Base-by-base conservation (phyloP, 2,888 invertebrate species). In the Caenorhabditis zanzibari region DNA sequence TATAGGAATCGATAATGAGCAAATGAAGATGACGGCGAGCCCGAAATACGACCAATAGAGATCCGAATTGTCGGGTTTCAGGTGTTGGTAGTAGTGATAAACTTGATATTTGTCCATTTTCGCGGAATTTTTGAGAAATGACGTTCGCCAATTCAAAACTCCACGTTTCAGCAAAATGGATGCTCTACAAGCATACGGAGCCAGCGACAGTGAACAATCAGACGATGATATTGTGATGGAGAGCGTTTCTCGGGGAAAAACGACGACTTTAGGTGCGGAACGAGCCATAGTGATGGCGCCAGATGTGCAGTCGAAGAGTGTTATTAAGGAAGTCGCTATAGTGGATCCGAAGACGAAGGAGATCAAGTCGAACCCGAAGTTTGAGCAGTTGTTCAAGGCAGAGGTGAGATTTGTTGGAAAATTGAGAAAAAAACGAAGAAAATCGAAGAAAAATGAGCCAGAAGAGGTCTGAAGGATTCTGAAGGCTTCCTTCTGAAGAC, bases 361-460 rank as follows among this genome's bases (percentile, higher is more conserved):
- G 93, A 93, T 99, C 1, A 94, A 94, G 85, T 96, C 95, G 92
- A 99, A 99, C 94, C 96, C 98, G 0, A 97, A 95, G 92, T 98
- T 95, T 93, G 97, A 98, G 75, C 97, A 98, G 92, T 94, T 99
- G 2, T 99, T 95, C 94, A 96, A 97, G 4, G 97, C 98, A 0
- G 88, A 89, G 71, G 84, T 86, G 22, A 22, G 58, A 64, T 32
- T 32, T 32, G 32, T 4, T 32, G 32, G 32, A 38, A 38, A 38
- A 12, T 38, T 10, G 7, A 38, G 38, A 12, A 38, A 12, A 38
- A 38, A 2, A n/a, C n/a, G n/a, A n/a, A 10, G 38, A 38, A 2
- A 38, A 10, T 12, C 10, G 38, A 38, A 12, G 38, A 12, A 12
- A 12, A 38, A 12, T 6, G 38, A 38, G 4, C 32, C 7, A 32